phyloP scores from a whole-genome alignment of 2,888 invertebrate species.

The Epinotia demarniana region DNA sequence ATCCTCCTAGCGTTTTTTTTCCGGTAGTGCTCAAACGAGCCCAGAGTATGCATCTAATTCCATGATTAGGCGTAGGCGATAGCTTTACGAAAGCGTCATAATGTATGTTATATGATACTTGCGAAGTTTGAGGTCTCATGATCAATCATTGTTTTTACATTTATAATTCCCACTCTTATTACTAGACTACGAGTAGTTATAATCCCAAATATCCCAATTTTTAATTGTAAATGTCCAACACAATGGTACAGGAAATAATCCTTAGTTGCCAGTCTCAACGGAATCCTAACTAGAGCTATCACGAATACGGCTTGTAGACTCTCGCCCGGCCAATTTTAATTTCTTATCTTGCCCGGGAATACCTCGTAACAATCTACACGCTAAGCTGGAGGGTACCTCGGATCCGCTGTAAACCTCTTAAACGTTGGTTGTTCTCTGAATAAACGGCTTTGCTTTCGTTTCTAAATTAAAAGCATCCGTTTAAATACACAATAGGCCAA shows the following conservation, averaged over 20 bases:
- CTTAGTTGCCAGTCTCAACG: constrained; percentile 8
- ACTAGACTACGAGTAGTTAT: too few relatives aligned
- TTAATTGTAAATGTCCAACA: background rate
- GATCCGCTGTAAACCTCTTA: constrained; percentile 39
- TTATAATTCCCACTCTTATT: too few relatives aligned
- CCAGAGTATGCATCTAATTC: too few relatives aligned
- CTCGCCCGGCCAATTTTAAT: constrained; percentile 31
- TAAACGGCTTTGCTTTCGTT: constrained; percentile 27
- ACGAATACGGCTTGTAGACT: constrained; percentile 30
- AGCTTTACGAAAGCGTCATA: too few relatives aligned
- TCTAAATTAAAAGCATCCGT: constrained; percentile 29
- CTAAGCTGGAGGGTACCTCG: constrained; percentile 37
- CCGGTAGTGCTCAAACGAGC: too few relatives aligned
- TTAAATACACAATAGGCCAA: constrained; percentile 7
- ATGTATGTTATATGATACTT: too few relatives aligned
- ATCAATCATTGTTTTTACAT: too few relatives aligned
- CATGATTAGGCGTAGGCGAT: too few relatives aligned
- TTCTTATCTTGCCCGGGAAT: constrained; percentile 38
- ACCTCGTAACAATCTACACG: constrained; percentile 35
- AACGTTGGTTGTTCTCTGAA: constrained; percentile 18
- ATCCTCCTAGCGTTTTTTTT: too few relatives aligned
- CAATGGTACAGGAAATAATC: background rate
- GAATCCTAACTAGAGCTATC: constrained; percentile 23
- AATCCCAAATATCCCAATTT: too few relatives aligned
- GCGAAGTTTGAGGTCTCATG: too few relatives aligned